Evolutionary conservation across 1,140 invertebrate genomes (phyloP), one percentile per base, ranked within the genome.

Genomic region (Dendroctonus ponderosae): DNA sequence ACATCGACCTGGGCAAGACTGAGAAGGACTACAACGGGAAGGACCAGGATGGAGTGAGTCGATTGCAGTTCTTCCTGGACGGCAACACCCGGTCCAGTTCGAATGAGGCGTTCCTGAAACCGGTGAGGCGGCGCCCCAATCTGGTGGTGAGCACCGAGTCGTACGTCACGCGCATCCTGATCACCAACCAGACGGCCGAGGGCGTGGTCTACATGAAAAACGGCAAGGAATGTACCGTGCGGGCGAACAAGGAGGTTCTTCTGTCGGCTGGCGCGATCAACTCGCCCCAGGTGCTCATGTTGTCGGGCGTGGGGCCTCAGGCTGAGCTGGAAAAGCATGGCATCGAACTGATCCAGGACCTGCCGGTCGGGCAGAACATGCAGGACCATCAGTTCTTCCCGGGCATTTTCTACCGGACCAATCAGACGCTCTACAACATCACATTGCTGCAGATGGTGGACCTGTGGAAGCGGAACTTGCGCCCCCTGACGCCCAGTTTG

Each of bases 21-120:
- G 79, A 81, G 62, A 80, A 84, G 5, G 87, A 89, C 71, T 86
- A 88, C 64, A 89, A 90, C 70, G 86, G 86, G 70, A 82, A 88
- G 72, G 80, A 80, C 1, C 81, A 84, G 62, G 79, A 84, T 53
- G 86, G 86, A 0, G 87, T 89, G 58, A 85, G 83, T 0, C 83
- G 84, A 61, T 84, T 85, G 42, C 91, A 86, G 81, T 85, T 87
- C 72, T 87, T 88, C 0, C 87, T 80, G 56, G 74, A 69, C 41
- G 76, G 67, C n/a, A 79, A 85, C 77, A 46, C 78, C 11, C 74
- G 85, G 11, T 81, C 82, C 66, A 86, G 82, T 67, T 79, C 83
- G 14, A 77, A 83, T 0, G 78, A 77, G 70, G 84, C 81, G 0
- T 87, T 84, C 74, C 71, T 87, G 6, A 39, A 51, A 12, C 44